Evolutionary conservation across 2,888 invertebrate genomes (phyloP).

Genomic region (Podotricha telesiphe): DNA sequence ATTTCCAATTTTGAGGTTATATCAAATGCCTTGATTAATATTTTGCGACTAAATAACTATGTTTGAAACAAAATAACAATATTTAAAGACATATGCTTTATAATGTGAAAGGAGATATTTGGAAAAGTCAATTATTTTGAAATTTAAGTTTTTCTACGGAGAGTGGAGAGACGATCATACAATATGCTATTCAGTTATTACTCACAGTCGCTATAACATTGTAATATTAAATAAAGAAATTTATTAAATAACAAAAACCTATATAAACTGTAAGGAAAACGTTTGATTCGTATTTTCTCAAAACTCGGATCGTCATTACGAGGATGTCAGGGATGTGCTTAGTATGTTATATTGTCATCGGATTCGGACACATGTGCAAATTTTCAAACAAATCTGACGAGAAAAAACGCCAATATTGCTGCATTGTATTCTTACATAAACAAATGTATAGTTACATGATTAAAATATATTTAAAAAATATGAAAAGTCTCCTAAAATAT

Average conservation of each 20-base stretch:
- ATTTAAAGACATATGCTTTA: not conserved
- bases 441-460: no score
- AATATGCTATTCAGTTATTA: no score
- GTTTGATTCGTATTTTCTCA: no score
- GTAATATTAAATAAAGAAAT: no score
- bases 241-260: no score
- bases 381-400: not conserved
- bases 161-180: no score
- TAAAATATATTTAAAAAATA: no score
- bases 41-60: not conserved
- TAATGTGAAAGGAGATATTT: conserved; percentile 11
- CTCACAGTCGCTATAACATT: no score
- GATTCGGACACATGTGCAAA: not conserved
- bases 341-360: not conserved
- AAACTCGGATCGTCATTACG: not conserved
- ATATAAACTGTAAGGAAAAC: no score
- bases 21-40: not conserved
- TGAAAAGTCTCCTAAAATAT: conserved; percentile 2
- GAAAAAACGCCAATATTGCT: not conserved
- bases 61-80: not conserved
- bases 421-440: no score
- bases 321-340: not conserved
- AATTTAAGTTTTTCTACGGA: conserved; percentile 6
- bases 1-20: conserved; percentile 15
- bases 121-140: conserved; percentile 18